These are phyloP conservation scores for Gavia stellata DNA, from an alignment of 2,113 vertebrate species.

Conservation along the genomic window DNA sequence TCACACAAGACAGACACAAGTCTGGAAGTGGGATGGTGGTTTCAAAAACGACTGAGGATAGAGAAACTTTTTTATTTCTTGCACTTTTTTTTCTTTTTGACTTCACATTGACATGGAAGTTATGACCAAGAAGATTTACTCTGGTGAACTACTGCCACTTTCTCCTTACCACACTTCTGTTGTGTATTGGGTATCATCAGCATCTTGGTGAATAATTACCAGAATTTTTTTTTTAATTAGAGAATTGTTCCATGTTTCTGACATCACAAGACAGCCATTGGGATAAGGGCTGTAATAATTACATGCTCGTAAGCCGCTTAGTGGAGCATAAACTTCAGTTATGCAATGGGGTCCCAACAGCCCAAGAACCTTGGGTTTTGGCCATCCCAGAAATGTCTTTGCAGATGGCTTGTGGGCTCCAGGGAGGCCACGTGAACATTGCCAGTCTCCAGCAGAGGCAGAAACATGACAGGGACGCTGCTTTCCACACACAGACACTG, in stretches of 20 bases:
- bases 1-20: background rate
- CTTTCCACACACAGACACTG: background rate
- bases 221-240: background rate
- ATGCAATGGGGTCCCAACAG: background rate
- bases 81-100: background rate
- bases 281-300: background rate
- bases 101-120: background rate
- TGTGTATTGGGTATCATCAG: background rate
- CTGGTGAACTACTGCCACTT: background rate
- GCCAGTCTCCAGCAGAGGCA: background rate
- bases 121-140: background rate
- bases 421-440: background rate
- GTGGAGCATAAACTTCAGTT: background rate
- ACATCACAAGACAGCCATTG: background rate
- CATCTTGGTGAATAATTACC: background rate
- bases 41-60: background rate
- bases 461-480: background rate
- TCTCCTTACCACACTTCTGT: background rate
- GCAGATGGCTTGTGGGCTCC: constrained; percentile 5
- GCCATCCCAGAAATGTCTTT: background rate
- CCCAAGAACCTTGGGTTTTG: background rate
- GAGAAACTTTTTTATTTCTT: background rate
- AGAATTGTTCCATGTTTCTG: background rate
- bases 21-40: background rate
- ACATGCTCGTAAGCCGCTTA: background rate